A percentile compares a stretch with the other conserved stretches of the same genome.
phyloP scores from a whole-genome alignment of 2,797 vertebrate species.

The Poecilia velifera region DNA sequence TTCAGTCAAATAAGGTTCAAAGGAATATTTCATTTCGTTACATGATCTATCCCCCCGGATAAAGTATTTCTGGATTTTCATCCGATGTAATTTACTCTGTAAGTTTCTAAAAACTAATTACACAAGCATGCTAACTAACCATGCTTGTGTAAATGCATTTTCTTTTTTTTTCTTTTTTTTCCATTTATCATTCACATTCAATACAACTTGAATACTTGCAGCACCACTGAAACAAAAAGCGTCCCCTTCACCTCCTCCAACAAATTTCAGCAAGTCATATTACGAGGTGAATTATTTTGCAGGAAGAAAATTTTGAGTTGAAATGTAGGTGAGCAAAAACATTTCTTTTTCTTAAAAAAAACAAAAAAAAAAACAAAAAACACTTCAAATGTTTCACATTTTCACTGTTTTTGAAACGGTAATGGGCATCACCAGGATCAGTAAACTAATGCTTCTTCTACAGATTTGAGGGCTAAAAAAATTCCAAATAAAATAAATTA shows the following conservation, averaged over 20 bases:
- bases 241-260: background rate
- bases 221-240: background rate
- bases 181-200: background rate
- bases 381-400: constrained; percentile 32
- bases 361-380: constrained; percentile 36
- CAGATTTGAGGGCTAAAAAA: background rate
- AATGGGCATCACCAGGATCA: background rate
- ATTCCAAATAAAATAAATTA: background rate
- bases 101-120: background rate
- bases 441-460: background rate
- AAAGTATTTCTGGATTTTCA: background rate
- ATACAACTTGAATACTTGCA: constrained; percentile 50
- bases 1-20: constrained; percentile 17
- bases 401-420: constrained; percentile 37
- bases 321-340: constrained; percentile 38
- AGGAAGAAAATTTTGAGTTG: constrained; percentile 31
- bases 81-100: background rate
- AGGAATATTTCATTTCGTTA: background rate
- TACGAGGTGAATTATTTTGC: constrained; percentile 18
- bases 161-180: background rate
- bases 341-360: background rate
- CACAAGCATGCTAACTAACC: background rate
- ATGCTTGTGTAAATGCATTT: background rate
- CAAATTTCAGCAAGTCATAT: constrained; percentile 10
- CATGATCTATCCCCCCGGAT: background rate